phyloP scores from a whole-genome alignment of 2,888 invertebrate species.

The Zele albiditarsus region DNA sequence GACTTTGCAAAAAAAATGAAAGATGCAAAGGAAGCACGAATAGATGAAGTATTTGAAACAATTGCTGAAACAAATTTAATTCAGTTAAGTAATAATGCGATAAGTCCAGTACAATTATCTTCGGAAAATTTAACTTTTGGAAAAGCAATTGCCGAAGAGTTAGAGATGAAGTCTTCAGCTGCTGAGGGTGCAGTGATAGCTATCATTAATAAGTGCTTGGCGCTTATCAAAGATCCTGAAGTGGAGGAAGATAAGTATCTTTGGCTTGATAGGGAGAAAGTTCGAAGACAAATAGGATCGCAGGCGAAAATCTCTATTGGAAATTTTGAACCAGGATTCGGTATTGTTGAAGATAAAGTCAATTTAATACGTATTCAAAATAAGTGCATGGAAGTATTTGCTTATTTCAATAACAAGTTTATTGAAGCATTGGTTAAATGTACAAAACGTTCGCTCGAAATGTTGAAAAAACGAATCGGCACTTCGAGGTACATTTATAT shows the following conservation, averaged over 20 bases:
- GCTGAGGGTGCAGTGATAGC: constrained; percentile 86
- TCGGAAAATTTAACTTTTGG: constrained; percentile 78
- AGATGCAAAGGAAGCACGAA: constrained; percentile 84
- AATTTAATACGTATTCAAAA: constrained; percentile 78
- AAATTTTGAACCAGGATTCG: constrained; percentile 78
- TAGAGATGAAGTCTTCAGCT: constrained; percentile 78
- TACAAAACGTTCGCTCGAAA: constrained; percentile 83
- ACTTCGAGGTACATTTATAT: constrained; percentile 56
- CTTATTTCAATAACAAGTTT: constrained; percentile 85
- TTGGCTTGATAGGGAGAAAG: constrained; percentile 79
- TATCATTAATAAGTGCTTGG: constrained; percentile 84
- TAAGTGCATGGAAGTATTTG: constrained; percentile 87
- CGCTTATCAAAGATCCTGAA: constrained; percentile 76
- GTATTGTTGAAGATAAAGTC: constrained; percentile 78
- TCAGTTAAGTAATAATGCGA: constrained; percentile 78
- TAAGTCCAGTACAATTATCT: constrained; percentile 78
- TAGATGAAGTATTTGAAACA: constrained; percentile 80
- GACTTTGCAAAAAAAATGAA: constrained; percentile 81
- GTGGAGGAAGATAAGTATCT: constrained; percentile 77
- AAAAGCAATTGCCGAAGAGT: constrained; percentile 73
- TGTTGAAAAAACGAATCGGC: constrained; percentile 77
- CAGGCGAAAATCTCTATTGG: constrained; percentile 73
- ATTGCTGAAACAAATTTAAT: constrained; percentile 79
- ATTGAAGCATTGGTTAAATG: constrained; percentile 83
- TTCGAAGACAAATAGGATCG: constrained; percentile 77